A percentile compares a stretch with the other conserved stretches of the same genome.
Evolutionary conservation across 2,113 vertebrate species (phyloP).

Genomic region (Chaenocephalus aceratus): DNA sequence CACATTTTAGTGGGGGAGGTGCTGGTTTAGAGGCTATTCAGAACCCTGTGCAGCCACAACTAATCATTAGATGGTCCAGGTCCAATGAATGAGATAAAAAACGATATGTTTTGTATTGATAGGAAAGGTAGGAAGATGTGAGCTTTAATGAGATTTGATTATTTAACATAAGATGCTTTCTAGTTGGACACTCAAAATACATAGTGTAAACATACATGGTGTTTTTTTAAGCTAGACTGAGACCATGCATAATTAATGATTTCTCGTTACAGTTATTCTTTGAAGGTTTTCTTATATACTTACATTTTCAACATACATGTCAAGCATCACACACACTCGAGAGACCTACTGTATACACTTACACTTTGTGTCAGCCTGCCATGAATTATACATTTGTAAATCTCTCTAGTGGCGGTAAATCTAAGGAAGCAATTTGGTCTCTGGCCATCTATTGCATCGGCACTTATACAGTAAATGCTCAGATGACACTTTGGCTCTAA

Average conservation of each 20-base stretch:
- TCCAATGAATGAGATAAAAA: not conserved
- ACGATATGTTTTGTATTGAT: conserved; percentile 21
- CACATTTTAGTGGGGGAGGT: not conserved
- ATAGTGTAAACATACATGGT: not conserved
- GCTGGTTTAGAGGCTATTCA: conserved; percentile 14
- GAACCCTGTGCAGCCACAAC: conserved; percentile 3
- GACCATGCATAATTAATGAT: conserved; percentile 19
- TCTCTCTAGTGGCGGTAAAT: conserved; percentile 13
- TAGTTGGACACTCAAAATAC: not conserved
- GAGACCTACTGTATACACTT: conserved; percentile 19
- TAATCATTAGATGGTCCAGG: conserved; percentile 3
- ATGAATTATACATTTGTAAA: conserved; percentile 40
- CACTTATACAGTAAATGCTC: conserved; percentile 7
- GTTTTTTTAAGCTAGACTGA: not conserved
- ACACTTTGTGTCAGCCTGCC: conserved; percentile 6
- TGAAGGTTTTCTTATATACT: conserved; percentile 5
- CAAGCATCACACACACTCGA: conserved; percentile 23
- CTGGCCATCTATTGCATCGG: not conserved
- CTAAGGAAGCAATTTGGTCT: conserved; percentile 22
- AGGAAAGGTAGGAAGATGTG: not conserved
- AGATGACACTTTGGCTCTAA: not conserved
- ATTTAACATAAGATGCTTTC: not conserved
- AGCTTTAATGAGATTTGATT: not conserved
- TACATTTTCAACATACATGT: conserved; percentile 5
- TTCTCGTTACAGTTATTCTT: conserved; percentile 7